Evolutionary conservation across 2,797 vertebrate species (phyloP).

Genomic region (Octomys mimax): DNA sequence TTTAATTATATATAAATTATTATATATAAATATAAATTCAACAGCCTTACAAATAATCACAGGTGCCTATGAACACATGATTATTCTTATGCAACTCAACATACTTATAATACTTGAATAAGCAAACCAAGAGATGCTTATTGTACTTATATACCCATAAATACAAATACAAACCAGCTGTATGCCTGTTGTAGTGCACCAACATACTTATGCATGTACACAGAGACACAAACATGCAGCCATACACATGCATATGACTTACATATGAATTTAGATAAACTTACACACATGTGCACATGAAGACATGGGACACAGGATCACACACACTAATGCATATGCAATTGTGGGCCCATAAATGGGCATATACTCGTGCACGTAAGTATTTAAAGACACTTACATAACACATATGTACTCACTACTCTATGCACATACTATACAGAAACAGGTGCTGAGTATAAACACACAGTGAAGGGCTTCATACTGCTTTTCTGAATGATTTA

Average conservation of each 20-base stretch:
- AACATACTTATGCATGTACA: not conserved
- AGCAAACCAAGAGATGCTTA: not conserved
- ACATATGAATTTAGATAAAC: not conserved
- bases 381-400: not conserved
- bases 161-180: not conserved
- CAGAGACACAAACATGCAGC: not conserved
- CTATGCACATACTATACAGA: not conserved
- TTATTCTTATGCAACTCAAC: not conserved
- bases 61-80: not conserved
- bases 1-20: too few relatives aligned
- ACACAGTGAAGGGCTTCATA: not conserved
- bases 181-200: not conserved
- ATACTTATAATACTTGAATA: not conserved
- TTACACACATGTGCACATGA: not conserved
- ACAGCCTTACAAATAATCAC: not conserved
- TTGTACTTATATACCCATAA: not conserved
- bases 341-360: not conserved
- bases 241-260: not conserved
- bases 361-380: not conserved
- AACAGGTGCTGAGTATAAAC: not conserved
- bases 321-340: not conserved
- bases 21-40: too few relatives aligned
- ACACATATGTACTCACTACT: not conserved
- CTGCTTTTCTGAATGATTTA: not conserved
- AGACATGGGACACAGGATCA: not conserved